Percentiles rank a stretch among this genome's conserved stretches.
Conservation (phyloP, 2,113 vertebrate species). For the Elanoides forficatus region DNA sequence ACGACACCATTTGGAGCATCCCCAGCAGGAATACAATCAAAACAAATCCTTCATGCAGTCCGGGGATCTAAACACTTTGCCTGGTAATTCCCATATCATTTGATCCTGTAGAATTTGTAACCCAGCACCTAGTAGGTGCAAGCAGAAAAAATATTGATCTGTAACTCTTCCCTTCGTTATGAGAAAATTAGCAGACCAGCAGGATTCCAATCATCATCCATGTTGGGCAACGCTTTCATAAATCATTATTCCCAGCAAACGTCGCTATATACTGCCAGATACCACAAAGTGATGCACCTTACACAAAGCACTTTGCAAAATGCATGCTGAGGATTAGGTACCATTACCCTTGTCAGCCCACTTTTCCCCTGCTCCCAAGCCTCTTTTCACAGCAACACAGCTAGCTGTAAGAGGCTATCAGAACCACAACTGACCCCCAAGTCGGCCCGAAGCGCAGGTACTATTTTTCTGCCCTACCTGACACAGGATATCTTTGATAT, state of each 20-base stretch:
- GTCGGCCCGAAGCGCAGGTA: not conserved
- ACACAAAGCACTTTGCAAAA: not conserved
- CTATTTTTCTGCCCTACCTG: slow-evolving; percentile 73
- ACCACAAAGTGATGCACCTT: not conserved
- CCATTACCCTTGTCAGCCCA: not conserved
- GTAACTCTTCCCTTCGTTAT: not conserved
- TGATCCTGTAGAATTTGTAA: not conserved
- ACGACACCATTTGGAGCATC: not conserved
- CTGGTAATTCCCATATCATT: not conserved
- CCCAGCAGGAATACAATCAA: not conserved
- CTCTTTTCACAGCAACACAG: not conserved
- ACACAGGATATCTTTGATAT: slow-evolving; percentile 83
- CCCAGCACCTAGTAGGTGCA: not conserved
- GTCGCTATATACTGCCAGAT: not conserved
- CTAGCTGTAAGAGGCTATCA: not conserved
- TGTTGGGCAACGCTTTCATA: not conserved
- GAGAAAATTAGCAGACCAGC: not conserved
- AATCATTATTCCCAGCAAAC: not conserved
- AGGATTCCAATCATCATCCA: not conserved
- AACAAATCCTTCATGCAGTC: not conserved
- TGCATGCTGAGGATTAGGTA: not conserved
- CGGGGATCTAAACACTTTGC: not conserved
- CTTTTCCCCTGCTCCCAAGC: not conserved
- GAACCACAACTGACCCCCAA: not conserved
- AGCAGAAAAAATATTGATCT: not conserved